These are phyloP conservation scores for Prionchulus punctatus DNA, from an alignment of 2,888 invertebrate species.

Conservation along the genomic window DNA sequence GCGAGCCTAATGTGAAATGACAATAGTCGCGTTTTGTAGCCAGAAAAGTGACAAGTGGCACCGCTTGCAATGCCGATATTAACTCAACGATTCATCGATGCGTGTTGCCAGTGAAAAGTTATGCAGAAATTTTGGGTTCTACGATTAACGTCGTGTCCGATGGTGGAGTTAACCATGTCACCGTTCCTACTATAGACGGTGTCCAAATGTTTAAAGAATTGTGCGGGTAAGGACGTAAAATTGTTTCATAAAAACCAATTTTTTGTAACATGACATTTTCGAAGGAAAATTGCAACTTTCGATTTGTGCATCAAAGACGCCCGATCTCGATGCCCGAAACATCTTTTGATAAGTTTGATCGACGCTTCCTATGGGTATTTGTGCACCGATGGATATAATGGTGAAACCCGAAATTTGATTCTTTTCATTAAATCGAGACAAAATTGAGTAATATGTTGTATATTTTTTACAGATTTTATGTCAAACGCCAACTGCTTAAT, in stretches of 20 bases:
- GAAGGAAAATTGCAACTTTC: constrained; percentile 27
- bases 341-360: constrained; percentile 28
- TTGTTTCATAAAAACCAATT: too few species aligned
- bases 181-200: background rate
- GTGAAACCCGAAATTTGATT: too few species aligned
- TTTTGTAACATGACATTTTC: too few species aligned
- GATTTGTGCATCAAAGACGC: constrained; percentile 24
- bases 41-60: too few species aligned
- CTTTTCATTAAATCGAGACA: background rate
- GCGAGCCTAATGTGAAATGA: too few species aligned
- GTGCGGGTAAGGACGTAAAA: background rate
- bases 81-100: background rate
- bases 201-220: background rate
- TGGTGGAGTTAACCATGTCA: background rate
- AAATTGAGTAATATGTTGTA: background rate
- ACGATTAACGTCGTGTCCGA: background rate
- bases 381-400: constrained; percentile 29
- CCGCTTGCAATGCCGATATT: too few species aligned
- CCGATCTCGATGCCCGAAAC: constrained; percentile 21
- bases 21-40: too few species aligned
- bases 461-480: constrained; percentile 25
- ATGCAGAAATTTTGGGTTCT: background rate
- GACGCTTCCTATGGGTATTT: constrained; percentile 29
- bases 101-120: background rate
- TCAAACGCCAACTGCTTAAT: constrained; percentile 29